Conservation (phyloP, 2,888 invertebrate genomes). For the Muschampia plurimacula region DNA sequence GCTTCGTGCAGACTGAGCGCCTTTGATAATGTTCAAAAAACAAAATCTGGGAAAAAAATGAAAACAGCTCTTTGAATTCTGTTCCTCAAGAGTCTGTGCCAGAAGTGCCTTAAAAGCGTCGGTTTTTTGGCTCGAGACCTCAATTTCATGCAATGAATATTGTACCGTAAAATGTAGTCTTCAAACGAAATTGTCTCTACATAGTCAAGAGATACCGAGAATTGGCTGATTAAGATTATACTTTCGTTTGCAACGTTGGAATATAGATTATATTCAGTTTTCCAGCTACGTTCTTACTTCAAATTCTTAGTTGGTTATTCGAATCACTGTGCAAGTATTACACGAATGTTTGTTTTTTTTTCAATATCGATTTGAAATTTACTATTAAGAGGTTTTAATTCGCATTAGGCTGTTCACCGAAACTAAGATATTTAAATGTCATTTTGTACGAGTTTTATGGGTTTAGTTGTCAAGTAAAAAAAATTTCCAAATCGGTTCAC, state of each 20-base stretch:
- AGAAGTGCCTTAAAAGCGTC: constrained; percentile 32
- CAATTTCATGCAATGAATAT: constrained; percentile 23
- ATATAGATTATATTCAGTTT: constrained; percentile 44
- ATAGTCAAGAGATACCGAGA: too few relatives aligned
- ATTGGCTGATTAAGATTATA: too few relatives aligned
- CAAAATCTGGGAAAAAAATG: constrained; percentile 9
- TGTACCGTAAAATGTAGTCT: constrained; percentile 8
- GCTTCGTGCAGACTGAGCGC: neutral
- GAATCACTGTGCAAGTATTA: constrained; percentile 11
- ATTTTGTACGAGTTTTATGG: too few relatives aligned
- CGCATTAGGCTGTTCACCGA: too few relatives aligned
- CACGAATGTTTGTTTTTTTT: too few relatives aligned
- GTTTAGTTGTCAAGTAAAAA: too few relatives aligned
- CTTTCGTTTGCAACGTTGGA: too few relatives aligned
- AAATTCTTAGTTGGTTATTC: constrained; percentile 16
- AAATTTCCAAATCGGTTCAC: too few relatives aligned
- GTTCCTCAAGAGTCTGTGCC: constrained; percentile 15
- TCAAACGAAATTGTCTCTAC: too few relatives aligned
- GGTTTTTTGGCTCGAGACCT: constrained; percentile 21
- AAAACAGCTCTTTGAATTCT: constrained; percentile 20
- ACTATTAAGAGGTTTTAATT: too few relatives aligned
- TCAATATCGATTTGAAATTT: too few relatives aligned
- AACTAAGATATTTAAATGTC: too few relatives aligned
- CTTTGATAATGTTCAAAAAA: constrained; percentile 21
- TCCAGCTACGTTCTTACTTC: constrained; percentile 42